Conservation (phyloP, 2,113 vertebrate genomes). For the Sula dactylatra region DNA sequence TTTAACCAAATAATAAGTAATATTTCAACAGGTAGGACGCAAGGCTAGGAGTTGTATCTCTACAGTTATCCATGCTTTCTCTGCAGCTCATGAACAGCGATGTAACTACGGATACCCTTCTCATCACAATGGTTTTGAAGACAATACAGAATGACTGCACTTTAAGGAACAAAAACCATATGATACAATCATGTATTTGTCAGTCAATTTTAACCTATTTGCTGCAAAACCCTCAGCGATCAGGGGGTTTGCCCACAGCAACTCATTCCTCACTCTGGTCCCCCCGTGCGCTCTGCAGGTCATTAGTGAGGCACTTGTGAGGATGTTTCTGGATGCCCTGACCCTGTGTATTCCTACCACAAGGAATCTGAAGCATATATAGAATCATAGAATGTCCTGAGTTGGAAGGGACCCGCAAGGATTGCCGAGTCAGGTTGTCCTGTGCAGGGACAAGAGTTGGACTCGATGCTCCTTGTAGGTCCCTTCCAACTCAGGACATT, state of each 20-base stretch:
- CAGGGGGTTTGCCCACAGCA: background rate
- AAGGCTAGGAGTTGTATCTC: background rate
- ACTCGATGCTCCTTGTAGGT: no score
- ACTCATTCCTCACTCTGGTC: background rate
- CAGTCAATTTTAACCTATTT: fast-evolving
- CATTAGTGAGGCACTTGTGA: fast-evolving
- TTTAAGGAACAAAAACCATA: background rate
- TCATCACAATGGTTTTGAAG: background rate
- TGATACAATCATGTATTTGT: fast-evolving
- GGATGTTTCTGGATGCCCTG: background rate
- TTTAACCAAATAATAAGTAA: background rate
- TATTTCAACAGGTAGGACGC: background rate
- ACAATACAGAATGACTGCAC: fast-evolving
- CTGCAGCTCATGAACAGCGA: background rate
- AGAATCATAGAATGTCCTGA: no score
- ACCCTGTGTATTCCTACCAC: background rate
- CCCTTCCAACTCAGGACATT: no score
- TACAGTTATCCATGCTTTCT: background rate
- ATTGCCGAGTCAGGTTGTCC: no score
- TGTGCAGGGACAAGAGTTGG: no score
- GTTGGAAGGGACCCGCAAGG: no score
- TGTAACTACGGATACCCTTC: fast-evolving
- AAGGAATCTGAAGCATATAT: fast-evolving
- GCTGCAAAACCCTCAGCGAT: background rate
- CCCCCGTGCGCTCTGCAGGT: background rate